Percentiles rank a stretch among this genome's conserved stretches.
Evolutionary conservation across 1,140 invertebrate genomes (phyloP).

Genomic region (Rhynchophorus ferrugineus): DNA sequence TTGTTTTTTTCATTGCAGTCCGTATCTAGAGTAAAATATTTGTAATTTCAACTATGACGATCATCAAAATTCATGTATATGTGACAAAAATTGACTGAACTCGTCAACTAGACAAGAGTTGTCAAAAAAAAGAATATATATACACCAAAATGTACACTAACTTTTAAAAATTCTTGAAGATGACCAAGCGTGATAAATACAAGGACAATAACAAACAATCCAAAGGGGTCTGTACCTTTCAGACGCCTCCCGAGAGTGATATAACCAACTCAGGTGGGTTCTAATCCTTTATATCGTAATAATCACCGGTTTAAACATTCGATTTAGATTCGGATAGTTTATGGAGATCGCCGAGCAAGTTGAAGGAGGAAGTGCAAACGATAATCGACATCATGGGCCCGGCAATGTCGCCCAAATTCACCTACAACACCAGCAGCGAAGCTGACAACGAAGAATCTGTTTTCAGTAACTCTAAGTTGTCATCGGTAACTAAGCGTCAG

Average conservation of each 20-base stretch:
- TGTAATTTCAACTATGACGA: no score
- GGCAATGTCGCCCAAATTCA: conserved; percentile 7
- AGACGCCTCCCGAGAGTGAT: not conserved
- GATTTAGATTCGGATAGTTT: conserved; percentile 18
- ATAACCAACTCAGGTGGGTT: not conserved
- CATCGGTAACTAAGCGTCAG: conserved; percentile 7
- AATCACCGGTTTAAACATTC: not conserved
- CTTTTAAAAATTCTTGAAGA: not conserved
- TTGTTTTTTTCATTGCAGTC: no score
- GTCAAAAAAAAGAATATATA: no score
- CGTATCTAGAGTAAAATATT: no score
- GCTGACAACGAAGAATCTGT: conserved; percentile 26
- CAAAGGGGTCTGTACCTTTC: not conserved
- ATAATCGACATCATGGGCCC: conserved; percentile 30
- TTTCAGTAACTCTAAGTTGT: conserved; percentile 14
- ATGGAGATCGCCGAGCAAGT: conserved; percentile 14
- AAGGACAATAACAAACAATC: not conserved
- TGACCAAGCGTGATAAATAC: not conserved
- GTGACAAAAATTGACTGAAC: no score
- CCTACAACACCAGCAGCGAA: conserved; percentile 23
- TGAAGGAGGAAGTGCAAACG: conserved; percentile 26
- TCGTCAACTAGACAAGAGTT: no score
- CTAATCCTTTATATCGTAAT: not conserved
- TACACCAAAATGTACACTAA: no score
- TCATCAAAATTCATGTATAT: no score